Percentiles rank a stretch among this genome's conserved stretches.
phyloP scores from a whole-genome alignment of 2,888 invertebrate genomes.

The Daptonema setosum region DNA sequence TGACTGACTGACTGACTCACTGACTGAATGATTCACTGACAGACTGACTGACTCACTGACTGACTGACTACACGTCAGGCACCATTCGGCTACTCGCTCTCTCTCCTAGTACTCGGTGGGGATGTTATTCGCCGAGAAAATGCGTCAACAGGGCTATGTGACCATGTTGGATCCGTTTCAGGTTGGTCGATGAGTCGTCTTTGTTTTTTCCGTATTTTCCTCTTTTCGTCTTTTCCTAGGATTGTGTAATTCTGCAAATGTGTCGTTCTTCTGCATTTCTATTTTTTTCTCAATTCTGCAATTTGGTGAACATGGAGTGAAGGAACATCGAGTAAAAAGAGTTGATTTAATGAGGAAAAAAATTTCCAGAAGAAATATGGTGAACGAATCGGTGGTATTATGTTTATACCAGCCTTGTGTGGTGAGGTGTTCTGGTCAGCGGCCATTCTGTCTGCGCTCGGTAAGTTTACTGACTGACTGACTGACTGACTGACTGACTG shows the following conservation, averaged over 20 bases:
- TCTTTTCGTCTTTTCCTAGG: background rate
- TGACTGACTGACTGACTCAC: too few species aligned
- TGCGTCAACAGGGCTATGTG: constrained; percentile 74
- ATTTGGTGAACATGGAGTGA: background rate
- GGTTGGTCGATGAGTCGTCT: too few species aligned
- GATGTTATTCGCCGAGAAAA: constrained; percentile 87
- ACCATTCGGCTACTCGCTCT: constrained; percentile 91
- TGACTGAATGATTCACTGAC: too few species aligned
- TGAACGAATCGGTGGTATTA: constrained; percentile 81
- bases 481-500: too few species aligned
- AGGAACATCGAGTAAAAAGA: too few species aligned
- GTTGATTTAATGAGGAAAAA: too few species aligned
- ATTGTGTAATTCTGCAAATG: background rate
- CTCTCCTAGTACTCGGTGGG: constrained; percentile 78
- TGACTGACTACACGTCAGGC: constrained; percentile 46
- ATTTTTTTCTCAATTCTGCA: background rate
- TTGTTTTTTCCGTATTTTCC: background rate
- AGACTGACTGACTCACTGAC: too few species aligned
- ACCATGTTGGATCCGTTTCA: constrained; percentile 94
- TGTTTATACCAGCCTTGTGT: constrained; percentile 82
- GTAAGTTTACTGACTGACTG: too few species aligned
- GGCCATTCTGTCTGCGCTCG: constrained; percentile 80
- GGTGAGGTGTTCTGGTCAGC: constrained; percentile 99
- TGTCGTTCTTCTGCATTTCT: background rate
- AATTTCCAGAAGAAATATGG: constrained; percentile 89